Evolutionary conservation across 2,888 invertebrate species (phyloP), one percentile per base, ranked within the genome.

Genomic region (Cephus spinipes): DNA sequence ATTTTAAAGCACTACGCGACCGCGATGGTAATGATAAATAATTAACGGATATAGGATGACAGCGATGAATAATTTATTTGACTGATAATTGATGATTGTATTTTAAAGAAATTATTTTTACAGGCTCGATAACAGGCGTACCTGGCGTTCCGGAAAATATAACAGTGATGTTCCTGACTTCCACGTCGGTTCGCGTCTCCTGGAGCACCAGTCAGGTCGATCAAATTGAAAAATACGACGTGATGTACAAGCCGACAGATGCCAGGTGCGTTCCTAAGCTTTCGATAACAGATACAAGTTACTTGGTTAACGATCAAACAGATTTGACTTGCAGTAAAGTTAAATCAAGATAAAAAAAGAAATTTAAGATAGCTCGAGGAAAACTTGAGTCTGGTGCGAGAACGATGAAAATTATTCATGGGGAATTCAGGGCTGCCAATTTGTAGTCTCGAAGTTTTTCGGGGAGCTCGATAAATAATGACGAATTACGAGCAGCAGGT

Each of bases 191-290:
- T 83, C 94, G 95, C 87, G 96, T 97, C 69, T 96, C 96, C 84
- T 97, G 97, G 97, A 96, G 96, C 85, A 96, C 96, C 80, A 95
- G 96, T 86, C 90, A 91, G 79, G 94, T 95, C 83, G 96, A 96
- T 88, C 94, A 95, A 87, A 95, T 96, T 82, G 97, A 97, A 90
- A 97, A 97, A 92, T 97, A 97, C 93, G 97, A 97, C 92, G 97
- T 97, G 92, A 97, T 96, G 32, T 97, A 97, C 92, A 97, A 97
- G 91, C 97, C 97, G 74, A 96, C 97, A 75, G 96, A 97, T 92
- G 97, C 97, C 92, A 97, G 97, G 97, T 97, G 96, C 94, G 94
- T 91, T 84, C 81, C 83, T 78, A 74, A 73, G 79, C 83, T 85
- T 86, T 81, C 36, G 69, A 31, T 69, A 69, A 69, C 30, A 6